A percentile compares a stretch with the other conserved stretches of the same genome.
Evolutionary conservation across 2,113 vertebrate genomes (phyloP).

Genomic region (Rissa tridactyla): DNA sequence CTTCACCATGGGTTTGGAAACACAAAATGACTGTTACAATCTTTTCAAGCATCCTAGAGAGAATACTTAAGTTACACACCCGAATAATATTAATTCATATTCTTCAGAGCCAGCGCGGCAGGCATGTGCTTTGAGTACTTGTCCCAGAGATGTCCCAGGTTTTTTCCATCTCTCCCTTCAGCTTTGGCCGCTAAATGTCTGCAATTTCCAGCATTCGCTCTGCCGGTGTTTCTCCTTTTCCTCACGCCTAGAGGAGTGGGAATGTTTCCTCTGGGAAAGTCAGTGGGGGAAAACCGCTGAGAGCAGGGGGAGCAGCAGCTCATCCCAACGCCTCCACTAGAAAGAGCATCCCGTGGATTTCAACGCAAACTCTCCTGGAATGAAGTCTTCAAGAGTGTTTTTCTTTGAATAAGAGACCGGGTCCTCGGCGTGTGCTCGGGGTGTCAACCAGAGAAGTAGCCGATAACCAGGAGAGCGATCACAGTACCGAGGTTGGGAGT

Average conservation of each 20-base stretch:
- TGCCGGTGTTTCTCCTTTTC: neutral
- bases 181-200: neutral
- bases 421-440: neutral
- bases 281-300: accelerated
- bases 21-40: neutral
- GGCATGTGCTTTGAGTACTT: neutral
- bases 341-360: neutral
- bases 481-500: neutral
- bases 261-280: neutral
- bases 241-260: neutral
- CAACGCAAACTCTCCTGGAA: neutral
- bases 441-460: neutral
- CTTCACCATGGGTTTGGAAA: neutral
- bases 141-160: neutral
- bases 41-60: neutral
- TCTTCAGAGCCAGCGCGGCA: neutral
- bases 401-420: neutral
- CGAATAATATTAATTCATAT: neutral
- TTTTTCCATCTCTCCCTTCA: neutral
- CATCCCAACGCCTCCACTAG: neutral
- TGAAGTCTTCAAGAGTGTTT: neutral
- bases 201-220: neutral
- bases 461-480: neutral
- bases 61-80: neutral
- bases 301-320: neutral